A percentile compares a stretch with the other conserved stretches of the same genome.
Conservation (phyloP, 2,888 invertebrate genomes). For the Acrocera orbiculus region DNA sequence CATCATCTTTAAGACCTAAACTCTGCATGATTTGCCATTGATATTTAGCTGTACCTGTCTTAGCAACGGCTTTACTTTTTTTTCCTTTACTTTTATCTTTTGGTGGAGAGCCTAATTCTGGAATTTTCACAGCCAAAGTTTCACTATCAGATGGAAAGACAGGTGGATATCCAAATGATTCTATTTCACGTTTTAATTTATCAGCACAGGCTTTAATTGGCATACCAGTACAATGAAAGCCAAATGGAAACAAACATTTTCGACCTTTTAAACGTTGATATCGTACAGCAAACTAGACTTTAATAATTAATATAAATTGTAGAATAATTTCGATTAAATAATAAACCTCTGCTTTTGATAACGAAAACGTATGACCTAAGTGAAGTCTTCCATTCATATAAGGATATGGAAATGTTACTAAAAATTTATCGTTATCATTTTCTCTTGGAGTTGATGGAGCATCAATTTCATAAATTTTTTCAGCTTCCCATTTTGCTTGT, state of each 20-base stretch:
- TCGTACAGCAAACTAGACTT: slow-evolving; percentile 63
- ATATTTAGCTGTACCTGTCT: slow-evolving; percentile 72
- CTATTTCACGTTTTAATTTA: slow-evolving; percentile 86
- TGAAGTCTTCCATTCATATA: slow-evolving; percentile 99
- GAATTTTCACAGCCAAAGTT: slow-evolving; percentile 25
- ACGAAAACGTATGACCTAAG: slow-evolving; percentile 90
- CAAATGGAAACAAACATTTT: slow-evolving; percentile 87
- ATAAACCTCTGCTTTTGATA: slow-evolving; percentile 87
- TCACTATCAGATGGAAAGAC: slow-evolving; percentile 51
- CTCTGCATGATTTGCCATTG: slow-evolving; percentile 99
- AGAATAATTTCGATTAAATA: background rate
- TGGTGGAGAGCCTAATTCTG: slow-evolving; percentile 42
- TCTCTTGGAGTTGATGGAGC: slow-evolving; percentile 45
- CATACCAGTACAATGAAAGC: slow-evolving; percentile 99
- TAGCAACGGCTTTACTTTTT: slow-evolving; percentile 91
- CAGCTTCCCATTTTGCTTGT: slow-evolving; percentile 70
- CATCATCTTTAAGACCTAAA: slow-evolving; percentile 75
- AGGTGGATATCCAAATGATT: slow-evolving; percentile 82
- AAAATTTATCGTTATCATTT: slow-evolving; percentile 57
- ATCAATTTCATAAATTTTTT: slow-evolving; percentile 66
- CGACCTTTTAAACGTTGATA: slow-evolving; percentile 87
- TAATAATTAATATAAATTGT: background rate
- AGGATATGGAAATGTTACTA: slow-evolving; percentile 93
- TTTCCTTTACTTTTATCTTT: slow-evolving; percentile 86
- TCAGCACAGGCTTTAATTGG: slow-evolving; percentile 99